Evolutionary conservation across 2,888 invertebrate species (phyloP).

Genomic region (Tricholauxania praeusta): DNA sequence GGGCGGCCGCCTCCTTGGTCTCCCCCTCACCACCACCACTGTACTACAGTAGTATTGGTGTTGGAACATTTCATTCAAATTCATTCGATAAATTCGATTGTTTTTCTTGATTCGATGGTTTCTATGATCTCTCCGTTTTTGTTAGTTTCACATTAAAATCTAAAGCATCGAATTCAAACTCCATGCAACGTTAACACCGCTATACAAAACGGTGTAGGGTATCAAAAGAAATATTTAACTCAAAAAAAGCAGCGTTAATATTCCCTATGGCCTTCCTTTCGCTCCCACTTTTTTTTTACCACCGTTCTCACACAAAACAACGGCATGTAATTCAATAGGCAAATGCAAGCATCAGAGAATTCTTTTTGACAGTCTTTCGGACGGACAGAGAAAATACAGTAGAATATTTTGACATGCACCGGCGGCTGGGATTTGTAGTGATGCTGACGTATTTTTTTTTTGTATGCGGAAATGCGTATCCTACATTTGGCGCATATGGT

Average conservation of each 20-base stretch:
- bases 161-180: too few relatives aligned
- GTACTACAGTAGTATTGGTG: too few relatives aligned
- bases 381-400: constrained; percentile 21
- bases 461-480: constrained; percentile 25
- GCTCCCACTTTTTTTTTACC: too few relatives aligned
- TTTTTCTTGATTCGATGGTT: too few relatives aligned
- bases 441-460: constrained; percentile 34
- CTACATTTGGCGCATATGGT: constrained; percentile 35
- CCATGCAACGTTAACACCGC: too few relatives aligned
- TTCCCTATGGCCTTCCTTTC: constrained; percentile 45
- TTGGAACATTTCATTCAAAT: too few relatives aligned
- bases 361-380: constrained; percentile 28
- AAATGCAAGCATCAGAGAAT: constrained; percentile 31
- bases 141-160: too few relatives aligned
- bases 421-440: constrained; percentile 24
- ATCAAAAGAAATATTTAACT: constrained; percentile 27
- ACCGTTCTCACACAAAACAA: not conserved
- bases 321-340: constrained; percentile 49
- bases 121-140: too few relatives aligned
- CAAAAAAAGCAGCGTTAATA: constrained; percentile 43
- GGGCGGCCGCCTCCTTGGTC: too few relatives aligned
- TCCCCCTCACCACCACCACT: too few relatives aligned
- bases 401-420: constrained; percentile 41
- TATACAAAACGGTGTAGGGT: too few relatives aligned
- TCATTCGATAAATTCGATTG: too few relatives aligned